Percentiles rank a stretch among this genome's conserved stretches.
These are phyloP conservation scores for Drosophila kambysellisi DNA, from an alignment of 2,888 invertebrate species.

Conservation along the genomic window DNA sequence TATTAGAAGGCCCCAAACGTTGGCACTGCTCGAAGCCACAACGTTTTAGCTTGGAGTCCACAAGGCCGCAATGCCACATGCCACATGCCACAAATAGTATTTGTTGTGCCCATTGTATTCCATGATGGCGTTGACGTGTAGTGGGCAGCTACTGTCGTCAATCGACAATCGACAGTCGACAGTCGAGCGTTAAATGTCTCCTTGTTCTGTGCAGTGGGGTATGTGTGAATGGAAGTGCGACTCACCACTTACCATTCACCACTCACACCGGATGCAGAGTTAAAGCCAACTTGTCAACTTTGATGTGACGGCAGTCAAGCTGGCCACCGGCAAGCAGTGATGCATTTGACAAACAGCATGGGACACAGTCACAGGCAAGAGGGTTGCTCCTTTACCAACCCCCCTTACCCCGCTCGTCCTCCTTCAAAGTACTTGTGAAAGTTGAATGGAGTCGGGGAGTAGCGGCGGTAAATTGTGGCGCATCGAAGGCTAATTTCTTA, in stretches of 20 bases:
- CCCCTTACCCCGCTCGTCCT: not conserved
- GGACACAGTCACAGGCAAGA: constrained; percentile 35
- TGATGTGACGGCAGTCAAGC: constrained; percentile 71
- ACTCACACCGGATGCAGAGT: constrained; percentile 49
- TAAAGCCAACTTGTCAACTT: constrained; percentile 75
- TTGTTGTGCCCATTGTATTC: constrained; percentile 7
- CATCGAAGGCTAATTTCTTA: constrained; percentile 76
- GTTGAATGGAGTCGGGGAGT: not conserved
- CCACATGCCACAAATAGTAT: not conserved
- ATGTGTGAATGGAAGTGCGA: constrained; percentile 1
- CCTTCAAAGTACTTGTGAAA: constrained; percentile 16
- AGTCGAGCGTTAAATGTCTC: constrained; percentile 26
- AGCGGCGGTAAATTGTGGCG: constrained; percentile 12
- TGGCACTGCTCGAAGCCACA: not conserved
- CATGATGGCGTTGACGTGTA: constrained; percentile 45
- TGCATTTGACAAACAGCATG: constrained; percentile 77
- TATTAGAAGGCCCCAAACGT: not conserved
- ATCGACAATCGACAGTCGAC: constrained; percentile 23
- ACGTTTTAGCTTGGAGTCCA: not conserved
- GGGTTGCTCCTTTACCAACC: constrained; percentile 9
- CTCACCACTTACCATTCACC: not conserved
- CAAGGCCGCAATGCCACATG: not conserved
- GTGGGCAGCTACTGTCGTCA: constrained; percentile 35
- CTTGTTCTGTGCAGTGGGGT: not conserved
- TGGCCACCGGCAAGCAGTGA: constrained; percentile 76